Evolutionary conservation across 2,113 vertebrate species (phyloP), one percentile per base, ranked within the genome.

Genomic region (Perca flavescens): DNA sequence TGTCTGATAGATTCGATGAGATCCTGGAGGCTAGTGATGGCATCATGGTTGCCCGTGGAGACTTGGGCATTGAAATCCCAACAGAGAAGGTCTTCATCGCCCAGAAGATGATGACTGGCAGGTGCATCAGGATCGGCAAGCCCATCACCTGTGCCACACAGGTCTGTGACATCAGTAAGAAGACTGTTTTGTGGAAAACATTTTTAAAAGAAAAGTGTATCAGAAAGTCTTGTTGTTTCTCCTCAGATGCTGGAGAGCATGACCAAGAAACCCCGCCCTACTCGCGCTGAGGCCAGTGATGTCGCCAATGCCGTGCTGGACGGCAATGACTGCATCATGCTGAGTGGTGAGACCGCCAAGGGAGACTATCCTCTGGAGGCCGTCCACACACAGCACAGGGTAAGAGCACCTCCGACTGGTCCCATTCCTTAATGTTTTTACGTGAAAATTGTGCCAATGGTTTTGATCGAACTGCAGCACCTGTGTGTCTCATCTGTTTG

Each of bases 61-160:
- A 99, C 82, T 94, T 99, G 54, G 98, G 98, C 40, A 99, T 99
- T 0, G 98, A 99, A 94, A 99, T 99, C 90, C 98, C 98, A 0
- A 97, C 97, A 63, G 98, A 99, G 87, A 99, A 99, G 86, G 98
- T 99, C 83, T 99, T 99, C 92, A 89, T 99, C 0, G 98, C 98
- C 54, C 98, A 99, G 93, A 99, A 99, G 93, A 99, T 99, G 98
- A 98, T 99, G 97, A 99, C 99, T 16, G 97, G 97, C 15, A 96
- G 96, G 12, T 99, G 98, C 95, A 98, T 97, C 94, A 97, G 97
- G 77, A 95, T 96, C 21, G 98, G 98, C 74, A 99, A 99, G 81
- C 98, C 98, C 49, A 95, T 99, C 81, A 96, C 97, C 92, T 99
- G 98, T 73, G 98, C 98, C 84, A 99, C 98, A 28, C 98, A 99